Evolutionary conservation across 2,797 vertebrate genomes (phyloP), one percentile per base, ranked within the genome.

Genomic region (Vultur gryphus): DNA sequence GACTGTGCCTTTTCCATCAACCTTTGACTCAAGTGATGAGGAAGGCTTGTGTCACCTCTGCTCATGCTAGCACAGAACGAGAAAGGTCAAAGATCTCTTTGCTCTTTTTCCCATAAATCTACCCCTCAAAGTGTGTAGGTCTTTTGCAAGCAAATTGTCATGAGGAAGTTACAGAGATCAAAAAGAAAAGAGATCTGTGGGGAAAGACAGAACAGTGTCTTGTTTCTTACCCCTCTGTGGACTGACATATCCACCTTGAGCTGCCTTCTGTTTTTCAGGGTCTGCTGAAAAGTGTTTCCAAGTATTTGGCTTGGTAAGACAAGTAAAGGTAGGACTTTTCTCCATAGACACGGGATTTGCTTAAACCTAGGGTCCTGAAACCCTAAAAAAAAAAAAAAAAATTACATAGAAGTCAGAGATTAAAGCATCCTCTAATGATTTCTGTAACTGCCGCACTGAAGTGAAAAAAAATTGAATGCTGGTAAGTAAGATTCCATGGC

Each of bases 21-120:
- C 4, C 24, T 65, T 80, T 62, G 23, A 62, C 29, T 70, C 15
- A 73, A 28, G 11, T 49, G 13, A 6, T 24, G 20, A 49, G 15
- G 9, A 51, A 81, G 16, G 16, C 26, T 49, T 81, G 16, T 64
- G 48, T 67, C n/a, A 37, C 9, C 7, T 44, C 21, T 62, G 33
- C 26, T 85, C 8, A n/a, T 4, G 2, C 5, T 26, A 76, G 9
- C 16, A 37, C 0, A 1, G 12, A 84, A 57, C 0, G 4, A 59
- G 54, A 84, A 72, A 76, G 11, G 14, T 25, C 21, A 23, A 67
- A 48, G 25, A 29, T 26, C 31, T 17, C 13, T 71, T 75, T 84
- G 17, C 6, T 75, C 29, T 70, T 81, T 51, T 83, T 62, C 24
- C 13, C 3, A 2, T 35, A 77, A 73, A 80, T 17, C 24, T 75